These are phyloP conservation scores for Epinephelus moara DNA, from an alignment of 2,113 vertebrate genomes.

Conservation along the genomic window DNA sequence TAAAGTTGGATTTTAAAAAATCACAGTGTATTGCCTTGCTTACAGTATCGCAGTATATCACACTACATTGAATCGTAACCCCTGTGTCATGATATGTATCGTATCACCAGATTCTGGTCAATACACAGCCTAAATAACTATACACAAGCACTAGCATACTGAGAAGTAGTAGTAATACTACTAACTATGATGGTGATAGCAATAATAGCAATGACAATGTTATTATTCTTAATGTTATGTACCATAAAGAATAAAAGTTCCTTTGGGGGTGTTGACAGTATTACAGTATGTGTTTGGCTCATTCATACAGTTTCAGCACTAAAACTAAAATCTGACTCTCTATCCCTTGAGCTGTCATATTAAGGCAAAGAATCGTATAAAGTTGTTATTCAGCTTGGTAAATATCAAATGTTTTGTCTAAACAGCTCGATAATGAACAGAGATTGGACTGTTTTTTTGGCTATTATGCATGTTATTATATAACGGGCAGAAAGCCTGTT, in stretches of 20 bases:
- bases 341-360: slow-evolving; percentile 15
- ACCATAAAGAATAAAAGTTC: neutral
- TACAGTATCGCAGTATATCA: too few species aligned
- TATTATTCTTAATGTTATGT: slow-evolving; percentile 6
- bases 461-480: slow-evolving; percentile 55
- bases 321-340: slow-evolving; percentile 15
- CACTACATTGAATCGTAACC: too few species aligned
- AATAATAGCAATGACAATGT: slow-evolving; percentile 6
- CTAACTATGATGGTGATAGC: neutral
- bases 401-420: slow-evolving; percentile 10
- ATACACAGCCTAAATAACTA: too few species aligned
- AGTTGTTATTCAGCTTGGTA: neutral
- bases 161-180: neutral
- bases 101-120: too few species aligned
- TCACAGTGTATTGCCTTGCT: too few species aligned
- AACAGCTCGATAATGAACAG: slow-evolving; percentile 41
- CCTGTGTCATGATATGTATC: too few species aligned
- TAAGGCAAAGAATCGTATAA: neutral
- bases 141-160: neutral
- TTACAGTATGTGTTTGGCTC: neutral
- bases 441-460: slow-evolving; percentile 6
- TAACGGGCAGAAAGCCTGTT: slow-evolving; percentile 57
- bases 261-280: neutral
- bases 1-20: too few species aligned
- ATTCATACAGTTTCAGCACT: slow-evolving; percentile 12